These are phyloP conservation scores for Spheniscus humboldti DNA, from an alignment of 2,797 vertebrate species.

Conservation along the genomic window DNA sequence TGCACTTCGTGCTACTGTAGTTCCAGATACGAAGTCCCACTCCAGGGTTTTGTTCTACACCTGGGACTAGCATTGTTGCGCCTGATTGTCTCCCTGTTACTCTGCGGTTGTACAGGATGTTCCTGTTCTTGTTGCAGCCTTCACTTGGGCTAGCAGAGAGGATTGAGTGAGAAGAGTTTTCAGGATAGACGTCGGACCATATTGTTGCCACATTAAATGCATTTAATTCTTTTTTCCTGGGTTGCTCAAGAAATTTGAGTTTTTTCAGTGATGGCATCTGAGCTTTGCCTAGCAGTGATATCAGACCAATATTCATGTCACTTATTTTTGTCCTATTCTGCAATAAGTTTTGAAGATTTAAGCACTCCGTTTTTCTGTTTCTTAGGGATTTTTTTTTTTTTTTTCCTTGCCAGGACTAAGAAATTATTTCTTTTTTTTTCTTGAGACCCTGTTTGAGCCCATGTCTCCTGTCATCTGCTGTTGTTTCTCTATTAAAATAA, in stretches of 20 bases:
- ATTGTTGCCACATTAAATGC: neutral
- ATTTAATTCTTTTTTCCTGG: neutral
- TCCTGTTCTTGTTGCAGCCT: neutral
- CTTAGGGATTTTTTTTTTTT: neutral
- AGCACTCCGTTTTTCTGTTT: neutral
- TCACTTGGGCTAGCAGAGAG: neutral
- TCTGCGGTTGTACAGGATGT: neutral
- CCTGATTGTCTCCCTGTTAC: neutral
- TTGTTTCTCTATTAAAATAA: neutral
- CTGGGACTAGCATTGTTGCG: neutral
- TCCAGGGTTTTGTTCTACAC: neutral
- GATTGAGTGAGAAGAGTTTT: neutral
- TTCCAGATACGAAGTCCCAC: neutral
- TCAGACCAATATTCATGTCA: fast-evolving
- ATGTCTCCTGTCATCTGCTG: neutral
- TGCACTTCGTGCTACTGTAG: neutral
- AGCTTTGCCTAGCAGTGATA: neutral
- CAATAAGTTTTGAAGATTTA: neutral
- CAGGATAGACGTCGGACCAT: neutral
- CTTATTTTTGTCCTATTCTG: neutral
- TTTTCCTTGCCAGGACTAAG: neutral
- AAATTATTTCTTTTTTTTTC: neutral
- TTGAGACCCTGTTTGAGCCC: neutral
- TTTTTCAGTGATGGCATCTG: neutral
- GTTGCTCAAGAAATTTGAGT: neutral